Base-by-base conservation (phyloP, 2,113 vertebrate genomes). In the Eubucco bourcierii region DNA sequence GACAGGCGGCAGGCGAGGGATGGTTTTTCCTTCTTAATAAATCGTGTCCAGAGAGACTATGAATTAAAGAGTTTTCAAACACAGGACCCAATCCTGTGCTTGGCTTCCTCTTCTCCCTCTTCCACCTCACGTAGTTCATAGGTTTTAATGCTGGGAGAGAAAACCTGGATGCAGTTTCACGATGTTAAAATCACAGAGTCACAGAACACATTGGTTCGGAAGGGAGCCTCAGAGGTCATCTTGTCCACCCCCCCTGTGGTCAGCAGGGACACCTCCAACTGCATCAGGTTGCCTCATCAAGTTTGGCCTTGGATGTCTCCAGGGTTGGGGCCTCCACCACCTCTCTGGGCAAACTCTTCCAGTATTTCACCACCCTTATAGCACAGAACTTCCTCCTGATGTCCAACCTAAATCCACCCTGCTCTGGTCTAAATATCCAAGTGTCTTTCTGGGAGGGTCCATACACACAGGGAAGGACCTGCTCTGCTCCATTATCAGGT, bases 31-130 rank as follows among this genome's bases (percentile, higher is more conserved):
- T 65, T 68, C 66, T 78, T 95, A 80, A 55, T 78, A 92, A 85
- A 92, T 95, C 44, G 4, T 90, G 66, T 87, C 55, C 60, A 25
- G 60, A 60, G 31, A 73, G 56, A 34, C n/a, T 16, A 56, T 81
- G 85, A 88, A 91, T 95, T 83, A 87, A 92, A 73, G 23, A 3
- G 65, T 80, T 91, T 91, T 90, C 92, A 90, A 78, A 66, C 44
- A 33, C 12, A 9, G 84, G 50, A 53, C 52, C 64, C 66, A 19
- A 34, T 87, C 82, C 80, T 67, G 29, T 63, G 61, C 31, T 84
- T 50, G 33, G 53, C 21, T 3, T 58, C 4, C 0, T 70, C 80
- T 58, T n/a, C 34, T 64, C 3, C 68, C 39, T 39, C 18, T 14
- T 66, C 76, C 82, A 56, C 19, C 60, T 84, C n/a, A 13, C 20